Conservation (phyloP, 2,113 vertebrate species). For the Notarius lentiginosus region DNA sequence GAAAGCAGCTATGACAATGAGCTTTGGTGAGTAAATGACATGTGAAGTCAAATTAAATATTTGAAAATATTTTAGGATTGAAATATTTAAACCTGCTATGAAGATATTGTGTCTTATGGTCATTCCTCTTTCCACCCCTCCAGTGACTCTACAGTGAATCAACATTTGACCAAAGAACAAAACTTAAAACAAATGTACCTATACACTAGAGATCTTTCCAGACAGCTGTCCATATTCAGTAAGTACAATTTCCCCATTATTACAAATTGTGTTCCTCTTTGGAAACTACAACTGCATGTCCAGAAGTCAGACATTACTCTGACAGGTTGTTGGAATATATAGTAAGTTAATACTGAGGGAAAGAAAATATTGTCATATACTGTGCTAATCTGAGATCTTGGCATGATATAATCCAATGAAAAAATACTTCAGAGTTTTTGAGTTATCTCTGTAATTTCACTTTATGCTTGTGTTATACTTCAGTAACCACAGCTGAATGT, state of each 20-base stretch:
- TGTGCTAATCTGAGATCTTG: slow-evolving; percentile 55
- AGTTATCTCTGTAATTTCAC: slow-evolving; percentile 72
- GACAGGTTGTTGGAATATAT: slow-evolving; percentile 53
- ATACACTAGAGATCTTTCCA: not conserved
- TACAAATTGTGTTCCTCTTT: slow-evolving; percentile 12
- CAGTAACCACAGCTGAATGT: slow-evolving; percentile 67
- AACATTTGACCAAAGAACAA: not conserved
- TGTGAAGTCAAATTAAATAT: not conserved
- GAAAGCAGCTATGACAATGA: not conserved
- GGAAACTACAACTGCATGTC: slow-evolving; percentile 5
- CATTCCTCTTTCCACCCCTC: not conserved
- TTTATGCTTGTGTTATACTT: slow-evolving; percentile 63
- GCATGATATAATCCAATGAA: slow-evolving; percentile 38
- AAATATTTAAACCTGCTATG: not conserved
- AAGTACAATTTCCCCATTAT: not conserved
- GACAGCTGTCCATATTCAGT: not conserved
- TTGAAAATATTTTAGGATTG: not conserved
- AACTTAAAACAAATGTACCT: not conserved
- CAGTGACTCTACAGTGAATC: too few species aligned
- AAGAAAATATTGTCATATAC: slow-evolving; percentile 54
- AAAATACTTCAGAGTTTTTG: slow-evolving; percentile 59
- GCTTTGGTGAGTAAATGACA: not conserved
- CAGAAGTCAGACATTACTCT: not conserved
- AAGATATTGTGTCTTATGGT: not conserved
- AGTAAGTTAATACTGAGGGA: slow-evolving; percentile 37